Evolutionary conservation across 2,113 vertebrate genomes (phyloP).

Genomic region (Illadopsis cleaveri): DNA sequence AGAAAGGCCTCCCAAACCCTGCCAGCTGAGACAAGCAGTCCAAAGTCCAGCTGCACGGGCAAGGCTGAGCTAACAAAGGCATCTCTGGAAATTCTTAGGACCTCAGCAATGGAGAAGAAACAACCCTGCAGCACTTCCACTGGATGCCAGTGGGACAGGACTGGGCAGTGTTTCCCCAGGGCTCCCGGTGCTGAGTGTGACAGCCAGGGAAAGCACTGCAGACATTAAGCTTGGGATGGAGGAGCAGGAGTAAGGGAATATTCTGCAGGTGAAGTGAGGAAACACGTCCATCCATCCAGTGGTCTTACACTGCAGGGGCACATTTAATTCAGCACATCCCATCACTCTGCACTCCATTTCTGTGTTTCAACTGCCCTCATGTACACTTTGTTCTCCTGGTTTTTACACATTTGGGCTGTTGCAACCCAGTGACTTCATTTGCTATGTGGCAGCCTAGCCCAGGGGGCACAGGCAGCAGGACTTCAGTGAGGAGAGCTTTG

Average conservation of each 20-base stretch:
- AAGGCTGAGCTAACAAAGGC: not conserved
- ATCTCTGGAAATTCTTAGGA: not conserved
- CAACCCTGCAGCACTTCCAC: not conserved
- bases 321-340: not conserved
- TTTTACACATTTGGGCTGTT: not conserved
- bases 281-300: not conserved
- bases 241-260: not conserved
- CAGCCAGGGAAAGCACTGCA: not conserved
- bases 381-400: rapidly evolving
- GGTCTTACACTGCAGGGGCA: not conserved
- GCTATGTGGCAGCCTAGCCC: not conserved
- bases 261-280: not conserved
- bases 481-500: not conserved
- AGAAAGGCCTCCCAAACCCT: not conserved
- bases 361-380: not conserved
- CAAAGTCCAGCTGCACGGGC: not conserved
- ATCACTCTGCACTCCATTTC: not conserved
- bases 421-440: not conserved
- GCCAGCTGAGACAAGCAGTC: not conserved
- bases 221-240: not conserved
- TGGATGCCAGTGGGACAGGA: not conserved
- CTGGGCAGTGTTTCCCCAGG: not conserved
- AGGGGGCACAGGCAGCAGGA: not conserved
- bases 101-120: not conserved
- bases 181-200: not conserved